Base-by-base conservation (phyloP, 2,113 vertebrate genomes). In the Perognathus longimembris region DNA sequence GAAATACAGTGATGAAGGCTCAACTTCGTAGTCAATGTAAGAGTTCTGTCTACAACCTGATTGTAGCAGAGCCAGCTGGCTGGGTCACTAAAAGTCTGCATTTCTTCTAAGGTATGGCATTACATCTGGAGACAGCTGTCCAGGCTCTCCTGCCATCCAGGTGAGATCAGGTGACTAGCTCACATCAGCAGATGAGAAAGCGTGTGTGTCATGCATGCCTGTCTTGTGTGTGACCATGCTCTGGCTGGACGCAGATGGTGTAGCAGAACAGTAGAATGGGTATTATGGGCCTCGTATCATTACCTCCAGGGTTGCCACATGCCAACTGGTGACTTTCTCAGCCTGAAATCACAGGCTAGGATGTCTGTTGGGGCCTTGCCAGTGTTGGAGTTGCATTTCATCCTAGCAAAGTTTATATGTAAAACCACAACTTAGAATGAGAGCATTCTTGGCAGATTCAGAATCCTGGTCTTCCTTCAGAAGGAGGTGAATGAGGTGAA, bases 341-440 rank as follows among this genome's bases (percentile, higher is more conserved):
- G 67, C 12, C 6, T 38, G 7, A 1, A 30, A 14, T 80, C 7
- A 40, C 59, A 66, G 45, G 42, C 36, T 34, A 32, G 66, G 57
- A 38, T 79, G 54, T 74, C 61, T 50, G 26, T 2, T 6, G 40
- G 82, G 36, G 57, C 38, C 7, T n/a, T 2, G 7, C 14, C 84
- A 67, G 42, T 20, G n/a, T 59, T 50, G 54, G 42, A 24, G 9
- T 61, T 32, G 22, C 30, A 21, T 76, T 86, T 93, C 63, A 88
- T 81, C 84, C 54, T 84, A 88, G 76, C 66, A 87, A 80, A n/a
- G 28, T 42, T 54, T 86, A 42, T 42, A 42, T 42, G n/a, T 57
- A 57, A 84, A 67, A 67, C 64, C 2, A 18, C n/a, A 93, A 88
- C 42, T 76, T 66, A 83, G 83, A 92, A 86, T 54, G 63, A 89